Evolutionary conservation across 2,797 vertebrate genomes (phyloP), one percentile per base, ranked within the genome.

Genomic region (Pogonophryne albipinna): DNA sequence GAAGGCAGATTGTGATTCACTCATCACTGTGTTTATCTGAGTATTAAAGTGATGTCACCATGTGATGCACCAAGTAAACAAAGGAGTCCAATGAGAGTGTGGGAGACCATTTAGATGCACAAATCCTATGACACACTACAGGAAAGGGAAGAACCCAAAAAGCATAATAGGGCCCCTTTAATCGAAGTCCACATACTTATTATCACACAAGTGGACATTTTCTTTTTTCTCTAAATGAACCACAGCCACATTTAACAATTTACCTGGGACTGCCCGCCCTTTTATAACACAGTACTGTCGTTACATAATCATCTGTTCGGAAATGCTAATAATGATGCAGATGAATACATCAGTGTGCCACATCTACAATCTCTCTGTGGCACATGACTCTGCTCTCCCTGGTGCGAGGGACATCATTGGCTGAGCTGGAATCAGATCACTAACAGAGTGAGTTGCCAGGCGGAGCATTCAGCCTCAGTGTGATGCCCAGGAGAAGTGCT

Each of bases 351-450:
- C 59, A 53, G 65, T 16, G 50, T 13, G 52, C n/a, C 34, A 75
- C 56, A 41, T 76, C 57, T 55, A 4, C 50, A 38, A 55, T 47
- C 49, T 78, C 65, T 80, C 49, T 49, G 63, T 58, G 72, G 60
- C 49, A 15, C 55, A 61, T 65, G 68, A 51, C 61, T 71, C 23
- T 45, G 53, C 50, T 49, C 51, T 60, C 66, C 58, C 60, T 58
- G 55, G 53, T 62, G 51, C 45, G 65, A 74, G 52, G 19, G 65
- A 52, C 44, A 56, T 72, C 50, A 72, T 58, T 82, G 75, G 66
- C 50, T 58, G 58, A 62, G 59, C 51, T 62, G 41, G 10, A 78
- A 46, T 64, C 75, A 78, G 44, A 66, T 85, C 73, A 76, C 62
- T 56, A 45, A 50, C 49, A 52, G 58, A 53, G 51, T 56, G 57